Evolutionary conservation across 2,113 vertebrate genomes (phyloP).

Genomic region (Elaphurus davidianus): DNA sequence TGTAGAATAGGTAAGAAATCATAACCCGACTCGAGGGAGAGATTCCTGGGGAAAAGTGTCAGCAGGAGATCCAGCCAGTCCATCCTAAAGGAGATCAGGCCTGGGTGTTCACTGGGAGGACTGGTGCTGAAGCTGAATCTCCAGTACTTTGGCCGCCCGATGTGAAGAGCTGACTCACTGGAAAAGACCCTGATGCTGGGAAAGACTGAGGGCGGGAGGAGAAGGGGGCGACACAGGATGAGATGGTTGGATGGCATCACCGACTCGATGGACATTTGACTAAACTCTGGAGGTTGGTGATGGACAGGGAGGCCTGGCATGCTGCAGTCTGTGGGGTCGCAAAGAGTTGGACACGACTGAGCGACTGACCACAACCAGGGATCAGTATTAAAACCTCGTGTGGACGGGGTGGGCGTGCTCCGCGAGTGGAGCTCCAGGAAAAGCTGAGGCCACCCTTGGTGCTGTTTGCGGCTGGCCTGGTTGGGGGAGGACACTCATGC

Average conservation of each 20-base stretch:
- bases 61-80: neutral
- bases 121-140: neutral
- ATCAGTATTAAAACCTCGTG: rapidly evolving
- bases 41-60: neutral
- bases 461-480: neutral
- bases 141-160: neutral
- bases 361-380: rapidly evolving
- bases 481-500: neutral
- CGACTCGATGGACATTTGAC: neutral
- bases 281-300: neutral
- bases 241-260: neutral
- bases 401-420: rapidly evolving
- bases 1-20: neutral
- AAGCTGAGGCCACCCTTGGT: rapidly evolving
- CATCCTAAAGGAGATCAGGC: neutral
- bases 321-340: neutral
- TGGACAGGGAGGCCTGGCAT: neutral
- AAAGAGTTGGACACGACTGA: neutral
- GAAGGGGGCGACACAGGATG: neutral
- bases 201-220: neutral
- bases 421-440: neutral
- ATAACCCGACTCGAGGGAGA: neutral
- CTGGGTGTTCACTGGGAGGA: neutral
- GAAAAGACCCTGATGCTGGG: neutral
- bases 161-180: neutral